Conservation (phyloP, 2,113 vertebrate genomes). For the Eulemur rufifrons region DNA sequence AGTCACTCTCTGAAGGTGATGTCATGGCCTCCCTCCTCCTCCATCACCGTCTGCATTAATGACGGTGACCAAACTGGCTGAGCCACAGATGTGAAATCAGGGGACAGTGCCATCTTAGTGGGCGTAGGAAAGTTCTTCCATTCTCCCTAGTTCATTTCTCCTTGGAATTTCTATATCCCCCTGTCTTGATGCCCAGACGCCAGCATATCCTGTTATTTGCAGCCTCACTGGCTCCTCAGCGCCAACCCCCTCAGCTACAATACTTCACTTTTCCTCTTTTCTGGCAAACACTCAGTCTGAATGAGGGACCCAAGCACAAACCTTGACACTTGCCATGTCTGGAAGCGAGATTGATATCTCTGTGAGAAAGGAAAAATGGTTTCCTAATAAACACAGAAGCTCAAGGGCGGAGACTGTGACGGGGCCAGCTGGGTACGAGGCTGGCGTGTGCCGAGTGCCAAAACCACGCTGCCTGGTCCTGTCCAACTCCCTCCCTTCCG, state of each 20-base stretch:
- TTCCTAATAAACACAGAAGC: conserved; percentile 68
- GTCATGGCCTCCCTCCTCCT: not conserved
- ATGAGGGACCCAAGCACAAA: conserved; percentile 61
- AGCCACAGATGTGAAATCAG: not conserved
- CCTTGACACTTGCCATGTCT: conserved; percentile 66
- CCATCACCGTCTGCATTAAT: not conserved
- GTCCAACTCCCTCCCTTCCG: not conserved
- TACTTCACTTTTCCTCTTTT: not conserved
- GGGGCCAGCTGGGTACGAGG: conserved; percentile 64
- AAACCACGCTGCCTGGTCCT: not conserved
- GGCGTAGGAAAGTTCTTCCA: not conserved
- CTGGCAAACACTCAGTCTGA: conserved; percentile 44
- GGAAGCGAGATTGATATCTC: conserved; percentile 72
- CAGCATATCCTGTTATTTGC: conserved; percentile 42
- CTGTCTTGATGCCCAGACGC: not conserved
- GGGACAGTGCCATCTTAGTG: not conserved
- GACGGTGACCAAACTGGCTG: conserved; percentile 14
- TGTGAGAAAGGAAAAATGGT: conserved; percentile 70
- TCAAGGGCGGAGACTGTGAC: conserved; percentile 44
- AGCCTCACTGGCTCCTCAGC: conserved; percentile 11
- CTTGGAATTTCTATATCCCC: not conserved
- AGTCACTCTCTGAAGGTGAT: not conserved
- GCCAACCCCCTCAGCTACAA: not conserved
- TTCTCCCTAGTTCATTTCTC: not conserved
- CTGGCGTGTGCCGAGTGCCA: conserved; percentile 27